Evolutionary conservation across 64 coral and sea anemone species (phyloP).

Genomic region (Trachythela sp.): DNA sequence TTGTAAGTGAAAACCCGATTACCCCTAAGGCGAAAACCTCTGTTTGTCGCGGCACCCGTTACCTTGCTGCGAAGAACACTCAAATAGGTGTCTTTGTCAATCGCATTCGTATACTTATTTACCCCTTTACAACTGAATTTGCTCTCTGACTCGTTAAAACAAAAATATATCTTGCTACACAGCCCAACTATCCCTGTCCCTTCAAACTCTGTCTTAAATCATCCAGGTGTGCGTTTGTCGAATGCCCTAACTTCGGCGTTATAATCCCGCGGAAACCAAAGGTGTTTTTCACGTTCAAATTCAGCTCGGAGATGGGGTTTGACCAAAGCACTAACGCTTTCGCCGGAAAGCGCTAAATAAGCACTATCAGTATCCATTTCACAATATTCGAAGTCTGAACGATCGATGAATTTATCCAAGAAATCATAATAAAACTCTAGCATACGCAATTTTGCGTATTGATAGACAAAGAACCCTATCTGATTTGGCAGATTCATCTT

Average conservation of each 20-base stretch:
- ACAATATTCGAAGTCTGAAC: too few species aligned
- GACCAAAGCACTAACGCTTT: background rate
- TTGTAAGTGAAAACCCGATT: background rate
- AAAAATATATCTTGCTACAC: constrained; percentile 10
- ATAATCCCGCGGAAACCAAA: constrained; percentile 28
- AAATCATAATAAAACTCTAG: too few species aligned
- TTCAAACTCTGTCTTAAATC: constrained; percentile 38
- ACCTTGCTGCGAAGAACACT: background rate
- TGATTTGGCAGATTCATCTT: constrained; percentile 35
- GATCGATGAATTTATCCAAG: too few species aligned
- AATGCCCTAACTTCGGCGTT: background rate
- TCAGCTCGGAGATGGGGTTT: background rate
- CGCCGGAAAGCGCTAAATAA: constrained; percentile 16
- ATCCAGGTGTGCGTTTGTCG: constrained; percentile 21
- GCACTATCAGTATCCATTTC: too few species aligned
- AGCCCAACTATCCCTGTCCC: constrained; percentile 5
- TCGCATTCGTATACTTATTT: constrained; percentile 1
- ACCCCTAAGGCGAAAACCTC: background rate
- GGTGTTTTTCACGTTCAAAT: constrained; percentile 15
- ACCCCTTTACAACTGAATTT: constrained; percentile 7
- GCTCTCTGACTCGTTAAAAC: background rate
- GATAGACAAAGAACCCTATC: constrained; percentile 30
- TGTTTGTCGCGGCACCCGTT: background rate
- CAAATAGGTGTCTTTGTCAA: constrained; percentile 3
- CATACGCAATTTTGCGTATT: too few species aligned